Evolutionary conservation across 2,113 vertebrate species (phyloP).

Genomic region (Tragelaphus scriptus): DNA sequence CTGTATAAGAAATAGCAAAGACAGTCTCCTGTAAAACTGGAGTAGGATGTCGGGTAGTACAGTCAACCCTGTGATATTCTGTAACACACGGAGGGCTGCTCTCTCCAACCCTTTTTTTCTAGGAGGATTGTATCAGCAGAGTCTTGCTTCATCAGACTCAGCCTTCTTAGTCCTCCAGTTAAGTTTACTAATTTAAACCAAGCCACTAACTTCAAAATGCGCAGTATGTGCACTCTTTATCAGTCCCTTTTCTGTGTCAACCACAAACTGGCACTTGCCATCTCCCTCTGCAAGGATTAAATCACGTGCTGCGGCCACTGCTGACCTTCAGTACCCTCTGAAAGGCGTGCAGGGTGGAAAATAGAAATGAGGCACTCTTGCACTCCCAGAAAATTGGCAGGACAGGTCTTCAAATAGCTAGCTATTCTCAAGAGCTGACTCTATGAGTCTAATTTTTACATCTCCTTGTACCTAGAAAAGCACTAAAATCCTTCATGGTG

Average conservation of each 20-base stretch:
- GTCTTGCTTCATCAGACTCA: conserved; percentile 76
- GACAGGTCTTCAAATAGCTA: background rate
- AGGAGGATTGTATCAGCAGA: conserved; percentile 80
- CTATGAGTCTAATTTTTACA: background rate
- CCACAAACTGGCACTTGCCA: background rate
- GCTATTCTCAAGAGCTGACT: background rate
- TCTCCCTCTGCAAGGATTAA: background rate
- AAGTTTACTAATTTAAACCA: background rate
- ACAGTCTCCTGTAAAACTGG: background rate
- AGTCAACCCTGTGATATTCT: conserved; percentile 74
- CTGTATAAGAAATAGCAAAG: background rate
- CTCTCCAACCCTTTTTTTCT: conserved; percentile 77
- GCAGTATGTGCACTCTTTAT: background rate
- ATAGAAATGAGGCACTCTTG: background rate
- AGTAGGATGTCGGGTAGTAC: conserved; percentile 71
- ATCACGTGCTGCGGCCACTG: background rate
- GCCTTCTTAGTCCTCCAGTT: conserved; percentile 76
- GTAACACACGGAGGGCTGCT: conserved; percentile 60
- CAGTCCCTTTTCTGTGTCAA: background rate
- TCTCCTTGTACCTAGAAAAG: background rate
- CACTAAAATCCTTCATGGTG: background rate
- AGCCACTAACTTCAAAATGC: background rate
- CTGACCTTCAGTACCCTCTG: background rate
- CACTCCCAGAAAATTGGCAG: background rate
- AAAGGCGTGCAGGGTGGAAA: background rate